A percentile compares a stretch with the other conserved stretches of the same genome.
phyloP scores from a whole-genome alignment of 2,113 vertebrate species.

The Ctenodactylus gundi region DNA sequence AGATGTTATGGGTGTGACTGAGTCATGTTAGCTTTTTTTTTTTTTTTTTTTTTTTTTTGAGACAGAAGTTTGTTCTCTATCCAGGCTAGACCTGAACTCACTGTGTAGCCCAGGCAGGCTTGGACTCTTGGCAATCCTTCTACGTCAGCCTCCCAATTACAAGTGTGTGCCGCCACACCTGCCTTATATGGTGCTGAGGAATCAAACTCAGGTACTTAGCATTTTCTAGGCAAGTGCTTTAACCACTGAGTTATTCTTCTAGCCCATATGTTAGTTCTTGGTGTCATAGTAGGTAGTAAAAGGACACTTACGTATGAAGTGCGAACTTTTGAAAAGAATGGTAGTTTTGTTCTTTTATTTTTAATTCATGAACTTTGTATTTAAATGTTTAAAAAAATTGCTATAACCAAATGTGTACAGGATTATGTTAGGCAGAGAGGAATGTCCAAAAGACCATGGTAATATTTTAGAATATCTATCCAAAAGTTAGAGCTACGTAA shows the following conservation, averaged over 20 bases:
- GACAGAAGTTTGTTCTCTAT: too few species aligned
- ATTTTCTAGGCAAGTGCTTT: too few species aligned
- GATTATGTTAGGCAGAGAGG: background rate
- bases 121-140: too few species aligned
- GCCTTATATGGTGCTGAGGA: too few species aligned
- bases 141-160: too few species aligned
- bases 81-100: too few species aligned
- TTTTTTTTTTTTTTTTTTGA: too few species aligned
- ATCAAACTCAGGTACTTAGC: too few species aligned
- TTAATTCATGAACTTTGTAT: background rate
- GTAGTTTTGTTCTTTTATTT: background rate
- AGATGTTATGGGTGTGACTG: background rate
- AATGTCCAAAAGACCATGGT: background rate
- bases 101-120: too few species aligned
- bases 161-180: too few species aligned
- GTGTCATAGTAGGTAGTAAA: background rate
- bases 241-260: too few species aligned
- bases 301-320: conserved; percentile 18
- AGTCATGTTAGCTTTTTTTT: conserved; percentile 13
- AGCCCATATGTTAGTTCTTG: background rate
- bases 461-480: background rate
- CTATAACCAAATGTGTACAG: background rate
- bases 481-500: background rate
- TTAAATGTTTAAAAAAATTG: background rate
- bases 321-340: background rate